These are phyloP conservation scores for Cantharis rustica DNA, from an alignment of 2,888 invertebrate species.

Conservation along the genomic window DNA sequence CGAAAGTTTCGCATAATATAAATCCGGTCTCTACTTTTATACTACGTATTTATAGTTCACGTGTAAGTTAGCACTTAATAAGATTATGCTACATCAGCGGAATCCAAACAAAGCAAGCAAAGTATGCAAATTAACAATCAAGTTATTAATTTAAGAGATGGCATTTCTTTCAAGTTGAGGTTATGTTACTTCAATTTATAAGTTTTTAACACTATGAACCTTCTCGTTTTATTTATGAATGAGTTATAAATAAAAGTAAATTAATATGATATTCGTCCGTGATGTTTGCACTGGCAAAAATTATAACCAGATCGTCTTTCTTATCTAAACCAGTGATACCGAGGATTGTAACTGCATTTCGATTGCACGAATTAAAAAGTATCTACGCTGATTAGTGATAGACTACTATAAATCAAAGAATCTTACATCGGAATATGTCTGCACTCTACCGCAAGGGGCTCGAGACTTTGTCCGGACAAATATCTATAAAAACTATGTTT, in stretches of 20 bases:
- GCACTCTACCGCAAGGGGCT: constrained; percentile 85
- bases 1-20: too few species aligned
- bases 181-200: neutral
- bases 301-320: neutral
- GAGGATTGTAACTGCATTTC: neutral
- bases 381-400: neutral
- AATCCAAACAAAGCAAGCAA: neutral
- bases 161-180: neutral
- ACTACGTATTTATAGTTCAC: too few species aligned
- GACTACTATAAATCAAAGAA: too few species aligned
- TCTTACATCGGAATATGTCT: too few species aligned
- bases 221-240: neutral
- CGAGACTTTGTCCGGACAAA: constrained; percentile 94
- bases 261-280: neutral
- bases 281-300: neutral
- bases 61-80: too few species aligned
- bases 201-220: neutral
- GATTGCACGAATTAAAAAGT: neutral
- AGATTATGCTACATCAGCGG: neutral
- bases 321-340: neutral
- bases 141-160: neutral
- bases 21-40: neutral
- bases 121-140: neutral
- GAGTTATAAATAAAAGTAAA: neutral
- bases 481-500: constrained; percentile 83